Conservation (phyloP, 2,113 vertebrate genomes). For the Passerina amoena region DNA sequence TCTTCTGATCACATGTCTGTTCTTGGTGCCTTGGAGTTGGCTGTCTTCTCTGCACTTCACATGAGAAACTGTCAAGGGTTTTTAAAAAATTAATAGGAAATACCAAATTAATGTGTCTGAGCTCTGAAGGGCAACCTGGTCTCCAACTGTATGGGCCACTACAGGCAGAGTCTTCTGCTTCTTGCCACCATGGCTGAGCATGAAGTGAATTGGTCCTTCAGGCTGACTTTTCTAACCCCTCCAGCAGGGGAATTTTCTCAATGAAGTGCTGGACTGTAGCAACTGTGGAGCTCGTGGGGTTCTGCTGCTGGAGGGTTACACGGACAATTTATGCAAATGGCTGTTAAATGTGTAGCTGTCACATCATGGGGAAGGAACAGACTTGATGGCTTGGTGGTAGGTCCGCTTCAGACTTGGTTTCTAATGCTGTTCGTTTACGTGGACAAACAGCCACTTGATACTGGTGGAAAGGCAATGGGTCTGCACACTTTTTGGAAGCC, state of each 20-base stretch:
- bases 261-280: background rate
- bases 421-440: background rate
- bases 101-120: background rate
- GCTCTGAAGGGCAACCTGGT: background rate
- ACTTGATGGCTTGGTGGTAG: background rate
- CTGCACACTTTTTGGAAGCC: background rate
- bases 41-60: background rate
- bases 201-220: background rate
- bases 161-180: background rate
- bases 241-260: background rate
- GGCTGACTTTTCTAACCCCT: background rate
- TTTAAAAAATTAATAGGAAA: background rate
- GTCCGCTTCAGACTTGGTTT: background rate
- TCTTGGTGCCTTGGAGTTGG: background rate
- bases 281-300: background rate
- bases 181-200: accelerated
- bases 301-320: background rate
- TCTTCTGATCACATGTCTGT: constrained; percentile 17
- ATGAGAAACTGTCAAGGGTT: background rate
- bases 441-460: background rate
- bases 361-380: background rate
- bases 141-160: background rate
- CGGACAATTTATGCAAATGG: background rate
- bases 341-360: background rate
- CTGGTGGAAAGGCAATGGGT: background rate